Evolutionary conservation across 2,113 vertebrate genomes (phyloP).

Genomic region (Notechis scutatus): DNA sequence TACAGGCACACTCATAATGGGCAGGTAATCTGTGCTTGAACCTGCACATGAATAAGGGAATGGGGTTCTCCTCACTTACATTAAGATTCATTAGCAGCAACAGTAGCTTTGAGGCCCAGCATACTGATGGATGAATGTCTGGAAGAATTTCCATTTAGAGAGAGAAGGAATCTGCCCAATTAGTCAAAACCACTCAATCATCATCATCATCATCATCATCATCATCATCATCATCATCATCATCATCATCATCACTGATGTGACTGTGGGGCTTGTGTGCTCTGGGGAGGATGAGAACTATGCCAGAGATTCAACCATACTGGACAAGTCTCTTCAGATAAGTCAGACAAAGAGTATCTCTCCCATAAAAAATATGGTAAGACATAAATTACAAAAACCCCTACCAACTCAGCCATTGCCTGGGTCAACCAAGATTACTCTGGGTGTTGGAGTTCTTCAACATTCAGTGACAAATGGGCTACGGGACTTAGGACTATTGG

Average conservation of each 20-base stretch:
- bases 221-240: too few species aligned
- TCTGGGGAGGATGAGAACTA: not conserved
- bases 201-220: conserved; percentile 33
- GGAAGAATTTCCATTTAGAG: conserved; percentile 16
- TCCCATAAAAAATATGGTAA: not conserved
- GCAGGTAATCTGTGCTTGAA: not conserved
- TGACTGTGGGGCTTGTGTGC: not conserved
- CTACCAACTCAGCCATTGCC: not conserved
- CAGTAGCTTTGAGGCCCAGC: not conserved
- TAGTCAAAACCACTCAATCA: conserved; percentile 23
- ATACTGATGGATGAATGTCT: conserved; percentile 8
- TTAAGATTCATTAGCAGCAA: conserved; percentile 36
- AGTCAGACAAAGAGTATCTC: not conserved
- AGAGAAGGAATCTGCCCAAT: conserved; percentile 4
- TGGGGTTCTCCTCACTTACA: not conserved
- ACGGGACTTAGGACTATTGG: not conserved
- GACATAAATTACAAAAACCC: not conserved
- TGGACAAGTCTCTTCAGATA: not conserved
- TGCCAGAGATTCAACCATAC: not conserved
- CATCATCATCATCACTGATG: too few species aligned
- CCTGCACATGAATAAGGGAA: conserved; percentile 6
- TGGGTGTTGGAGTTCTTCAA: not conserved
- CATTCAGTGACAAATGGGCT: not conserved
- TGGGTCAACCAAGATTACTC: not conserved
- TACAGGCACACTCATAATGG: not conserved